A percentile compares a stretch with the other conserved stretches of the same genome.
These are phyloP conservation scores for Semotilus atromaculatus DNA, from an alignment of 2,797 vertebrate species.

Conservation along the genomic window DNA sequence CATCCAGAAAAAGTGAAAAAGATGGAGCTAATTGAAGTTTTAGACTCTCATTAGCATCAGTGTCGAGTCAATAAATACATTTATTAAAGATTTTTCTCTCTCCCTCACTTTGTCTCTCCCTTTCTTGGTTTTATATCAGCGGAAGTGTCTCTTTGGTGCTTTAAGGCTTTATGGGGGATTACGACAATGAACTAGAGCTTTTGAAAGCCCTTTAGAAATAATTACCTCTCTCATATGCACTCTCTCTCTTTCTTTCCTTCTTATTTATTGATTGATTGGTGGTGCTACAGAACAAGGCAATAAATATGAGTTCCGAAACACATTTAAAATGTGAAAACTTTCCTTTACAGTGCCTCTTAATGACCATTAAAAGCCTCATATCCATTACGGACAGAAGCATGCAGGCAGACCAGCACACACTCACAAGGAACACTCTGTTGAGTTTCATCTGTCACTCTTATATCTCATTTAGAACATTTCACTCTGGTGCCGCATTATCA, in stretches of 20 bases:
- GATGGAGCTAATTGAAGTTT: constrained; percentile 32
- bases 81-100: constrained; percentile 30
- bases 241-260: background rate
- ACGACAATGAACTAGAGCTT: constrained; percentile 52
- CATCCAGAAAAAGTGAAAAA: constrained; percentile 11
- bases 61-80: constrained; percentile 42
- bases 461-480: constrained; percentile 24
- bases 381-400: constrained; percentile 4
- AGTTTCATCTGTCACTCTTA: constrained; percentile 14
- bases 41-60: constrained; percentile 41
- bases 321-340: constrained; percentile 32
- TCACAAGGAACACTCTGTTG: background rate
- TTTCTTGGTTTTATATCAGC: constrained; percentile 6
- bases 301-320: constrained; percentile 32
- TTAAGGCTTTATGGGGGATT: constrained; percentile 52
- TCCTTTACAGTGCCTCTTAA: constrained; percentile 27
- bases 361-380: constrained; percentile 23
- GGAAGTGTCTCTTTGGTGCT: constrained; percentile 42
- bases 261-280: constrained; percentile 27
- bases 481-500: constrained; percentile 7
- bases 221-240: constrained; percentile 26
- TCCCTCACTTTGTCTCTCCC: background rate
- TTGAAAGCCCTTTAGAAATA: constrained; percentile 50
- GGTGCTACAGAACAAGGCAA: background rate
- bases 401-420: background rate